Evolutionary conservation across 2,888 invertebrate genomes (phyloP), one percentile per base, ranked within the genome.

Genomic region (Ischnura elegans): DNA sequence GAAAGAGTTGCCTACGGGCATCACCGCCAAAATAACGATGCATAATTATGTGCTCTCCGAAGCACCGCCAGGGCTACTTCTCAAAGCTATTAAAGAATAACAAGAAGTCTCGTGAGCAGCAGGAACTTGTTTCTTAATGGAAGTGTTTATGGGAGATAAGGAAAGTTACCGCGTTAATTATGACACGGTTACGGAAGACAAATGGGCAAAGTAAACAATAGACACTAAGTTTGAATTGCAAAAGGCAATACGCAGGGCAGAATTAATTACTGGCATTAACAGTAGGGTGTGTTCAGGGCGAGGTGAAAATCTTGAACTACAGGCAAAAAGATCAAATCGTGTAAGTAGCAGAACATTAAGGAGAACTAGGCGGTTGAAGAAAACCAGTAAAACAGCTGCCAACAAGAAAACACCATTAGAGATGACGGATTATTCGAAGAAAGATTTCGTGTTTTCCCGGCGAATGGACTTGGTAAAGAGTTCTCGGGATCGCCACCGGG

Each of bases 131-230:
- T 76, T 29, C 76, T 76, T 76, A 76, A 76, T 76, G 76, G 76
- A 76, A 76, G 76, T 36, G 76, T 76, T 76, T 36, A 76, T 76
- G 76, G 76, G 16, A 76, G 76, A 76, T 76, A 76, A 76, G 76
- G 36, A 36, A 16, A 8, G 36, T 0, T 5, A 36, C 76, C 25
- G 76, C 29, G 76, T 36, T 76, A 36, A 76, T 76, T 76, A 76
- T 76, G 76, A 36, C 76, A n/a, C 29, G 29, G n/a, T 8, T 36
- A 36, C 76, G 76, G 76, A 16, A 76, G 76, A 76, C 76, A 76
- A 76, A 76, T 36, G 76, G 36, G 29, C 5, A 76, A 76, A 76
- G 36, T 76, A 76, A 76, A 76, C 36, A 10, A 36, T 36, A 36
- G 76, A 76, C 29, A 36, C 76, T 36, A 76, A 76, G 29, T 76